Percentiles rank a stretch among this genome's conserved stretches.
Evolutionary conservation across 2,888 invertebrate species (phyloP).

Genomic region (Euspilapteryx auroguttella): DNA sequence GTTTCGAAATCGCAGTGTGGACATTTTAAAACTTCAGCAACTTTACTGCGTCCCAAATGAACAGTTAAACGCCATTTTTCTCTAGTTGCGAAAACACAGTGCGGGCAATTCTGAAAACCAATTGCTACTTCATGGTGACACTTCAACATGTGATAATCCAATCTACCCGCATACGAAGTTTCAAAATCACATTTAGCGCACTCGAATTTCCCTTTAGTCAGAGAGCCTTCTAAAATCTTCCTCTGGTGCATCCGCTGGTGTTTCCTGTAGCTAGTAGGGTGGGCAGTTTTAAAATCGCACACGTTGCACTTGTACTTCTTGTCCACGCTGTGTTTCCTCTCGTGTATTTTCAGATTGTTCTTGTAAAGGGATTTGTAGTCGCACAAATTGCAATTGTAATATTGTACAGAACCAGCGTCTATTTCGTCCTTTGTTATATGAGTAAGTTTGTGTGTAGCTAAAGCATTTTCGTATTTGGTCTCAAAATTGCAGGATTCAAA

Average conservation of each 20-base stretch:
- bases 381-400: conserved; percentile 6
- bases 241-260: conserved; percentile 16
- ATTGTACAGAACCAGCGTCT: too few species aligned
- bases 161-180: conserved; percentile 29
- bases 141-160: conserved; percentile 27
- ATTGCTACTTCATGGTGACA: conserved; percentile 27
- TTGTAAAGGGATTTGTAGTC: conserved; percentile 17
- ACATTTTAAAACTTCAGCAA: conserved; percentile 17
- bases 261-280: conserved; percentile 17
- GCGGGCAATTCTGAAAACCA: conserved; percentile 22
- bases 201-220: conserved; percentile 10
- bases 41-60: conserved; percentile 24
- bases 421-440: not conserved
- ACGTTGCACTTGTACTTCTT: conserved; percentile 12
- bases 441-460: not conserved
- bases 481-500: not conserved
- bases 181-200: conserved; percentile 32
- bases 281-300: conserved; percentile 17
- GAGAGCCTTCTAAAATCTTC: too few species aligned
- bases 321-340: conserved; percentile 1
- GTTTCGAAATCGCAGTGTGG: conserved; percentile 22
- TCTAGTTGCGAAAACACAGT: conserved; percentile 29
- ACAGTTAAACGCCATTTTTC: conserved; percentile 26
- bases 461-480: not conserved
- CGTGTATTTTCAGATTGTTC: conserved; percentile 4